Conservation (phyloP, 2,113 vertebrate species). For the Hystrix cristata region DNA sequence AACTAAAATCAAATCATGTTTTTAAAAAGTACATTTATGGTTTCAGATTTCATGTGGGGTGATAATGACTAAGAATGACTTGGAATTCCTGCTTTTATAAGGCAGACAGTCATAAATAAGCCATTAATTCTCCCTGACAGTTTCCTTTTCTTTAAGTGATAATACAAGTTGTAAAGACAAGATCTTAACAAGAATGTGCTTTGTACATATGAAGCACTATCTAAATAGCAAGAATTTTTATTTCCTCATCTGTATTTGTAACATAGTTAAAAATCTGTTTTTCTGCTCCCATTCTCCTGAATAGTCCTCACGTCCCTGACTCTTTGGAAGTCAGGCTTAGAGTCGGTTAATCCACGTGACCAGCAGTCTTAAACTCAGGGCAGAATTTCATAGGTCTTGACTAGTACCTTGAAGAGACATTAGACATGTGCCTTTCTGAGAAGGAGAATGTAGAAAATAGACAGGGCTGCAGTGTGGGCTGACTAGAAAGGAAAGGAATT, state of each 20-base stretch:
- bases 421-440: background rate
- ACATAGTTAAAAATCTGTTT: background rate
- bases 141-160: background rate
- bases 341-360: background rate
- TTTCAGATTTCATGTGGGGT: background rate
- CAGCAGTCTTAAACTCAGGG: background rate
- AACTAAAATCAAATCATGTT: background rate
- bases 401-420: background rate
- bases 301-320: background rate
- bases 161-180: background rate
- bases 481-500: background rate
- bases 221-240: background rate
- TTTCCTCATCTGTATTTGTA: background rate
- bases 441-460: background rate
- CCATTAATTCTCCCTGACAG: background rate
- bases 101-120: background rate
- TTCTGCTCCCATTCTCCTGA: background rate
- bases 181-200: background rate
- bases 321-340: background rate
- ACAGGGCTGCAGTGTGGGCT: background rate
- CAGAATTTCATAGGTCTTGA: background rate
- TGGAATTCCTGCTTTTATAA: conserved; percentile 8
- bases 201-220: background rate
- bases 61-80: background rate
- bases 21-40: background rate